Conservation (phyloP, 2,888 invertebrate species). For the Hydroisotoma schaefferi region DNA sequence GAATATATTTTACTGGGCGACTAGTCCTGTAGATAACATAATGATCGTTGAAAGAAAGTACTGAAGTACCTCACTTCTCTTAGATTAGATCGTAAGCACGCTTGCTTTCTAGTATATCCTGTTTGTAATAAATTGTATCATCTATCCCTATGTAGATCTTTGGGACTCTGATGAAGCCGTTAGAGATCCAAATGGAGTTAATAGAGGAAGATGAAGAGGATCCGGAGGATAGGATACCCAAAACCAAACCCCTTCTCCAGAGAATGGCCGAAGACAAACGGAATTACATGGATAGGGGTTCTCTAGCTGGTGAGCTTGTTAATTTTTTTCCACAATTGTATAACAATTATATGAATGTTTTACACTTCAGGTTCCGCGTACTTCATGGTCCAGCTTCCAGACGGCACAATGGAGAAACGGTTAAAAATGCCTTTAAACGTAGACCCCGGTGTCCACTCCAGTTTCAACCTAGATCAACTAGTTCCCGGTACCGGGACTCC, state of each 20-base stretch:
- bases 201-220: slow-evolving; percentile 54
- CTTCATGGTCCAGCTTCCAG: slow-evolving; percentile 81
- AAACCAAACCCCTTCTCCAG: slow-evolving; percentile 74
- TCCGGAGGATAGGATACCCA: slow-evolving; percentile 50
- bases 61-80: too few relatives aligned
- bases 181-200: slow-evolving; percentile 68
- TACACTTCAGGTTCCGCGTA: slow-evolving; percentile 60
- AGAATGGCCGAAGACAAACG: slow-evolving; percentile 91
- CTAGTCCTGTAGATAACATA: background rate
- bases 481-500: slow-evolving; percentile 68
- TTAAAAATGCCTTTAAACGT: slow-evolving; percentile 86
- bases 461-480: slow-evolving; percentile 78
- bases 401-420: slow-evolving; percentile 84
- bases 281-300: slow-evolving; percentile 84
- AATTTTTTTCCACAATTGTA: background rate
- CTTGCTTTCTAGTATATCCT: too few relatives aligned
- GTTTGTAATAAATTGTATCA: too few relatives aligned
- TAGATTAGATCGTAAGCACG: too few relatives aligned
- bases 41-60: background rate
- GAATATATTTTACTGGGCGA: slow-evolving; percentile 45
- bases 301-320: slow-evolving; percentile 62
- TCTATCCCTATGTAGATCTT: slow-evolving; percentile 64
- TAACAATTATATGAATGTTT: background rate
- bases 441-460: slow-evolving; percentile 88
- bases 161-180: slow-evolving; percentile 75